Conservation (phyloP, 2,113 vertebrate species). For the Rhegmatorhina hoffmannsi region DNA sequence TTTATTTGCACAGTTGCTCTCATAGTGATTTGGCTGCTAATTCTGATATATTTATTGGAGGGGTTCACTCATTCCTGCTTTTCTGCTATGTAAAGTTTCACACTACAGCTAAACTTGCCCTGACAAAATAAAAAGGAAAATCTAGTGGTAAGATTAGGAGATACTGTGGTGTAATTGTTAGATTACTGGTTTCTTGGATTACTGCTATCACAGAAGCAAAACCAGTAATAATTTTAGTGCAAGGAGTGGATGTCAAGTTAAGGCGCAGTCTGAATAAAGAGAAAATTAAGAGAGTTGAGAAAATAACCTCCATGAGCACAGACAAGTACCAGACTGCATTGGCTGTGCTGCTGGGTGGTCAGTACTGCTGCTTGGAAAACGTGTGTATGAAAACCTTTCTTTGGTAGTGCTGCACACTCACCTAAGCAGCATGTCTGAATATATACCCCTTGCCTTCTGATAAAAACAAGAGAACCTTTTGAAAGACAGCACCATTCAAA, state of each 20-base stretch:
- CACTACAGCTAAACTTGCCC: background rate
- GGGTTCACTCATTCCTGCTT: background rate
- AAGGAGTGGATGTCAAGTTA: background rate
- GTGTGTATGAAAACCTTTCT: background rate
- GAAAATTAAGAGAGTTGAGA: background rate
- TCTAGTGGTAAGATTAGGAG: background rate
- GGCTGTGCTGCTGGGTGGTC: background rate
- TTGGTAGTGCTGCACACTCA: background rate
- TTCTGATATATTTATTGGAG: background rate
- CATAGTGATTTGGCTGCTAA: background rate
- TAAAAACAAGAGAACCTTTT: background rate
- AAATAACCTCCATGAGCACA: fast-evolving
- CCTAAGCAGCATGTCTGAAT: background rate
- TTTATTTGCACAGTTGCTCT: background rate
- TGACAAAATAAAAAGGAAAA: background rate
- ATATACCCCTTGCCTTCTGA: background rate
- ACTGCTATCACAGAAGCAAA: background rate
- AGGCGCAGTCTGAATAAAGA: background rate
- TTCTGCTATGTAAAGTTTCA: background rate
- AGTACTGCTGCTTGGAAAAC: background rate
- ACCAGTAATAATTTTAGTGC: background rate
- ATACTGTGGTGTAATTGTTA: background rate
- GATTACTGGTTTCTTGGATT: background rate
- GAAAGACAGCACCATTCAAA: background rate
- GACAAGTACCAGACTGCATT: background rate